Percentiles rank a stretch among this genome's conserved stretches.
Evolutionary conservation across 2,113 vertebrate genomes (phyloP).

Genomic region (Lota lota): DNA sequence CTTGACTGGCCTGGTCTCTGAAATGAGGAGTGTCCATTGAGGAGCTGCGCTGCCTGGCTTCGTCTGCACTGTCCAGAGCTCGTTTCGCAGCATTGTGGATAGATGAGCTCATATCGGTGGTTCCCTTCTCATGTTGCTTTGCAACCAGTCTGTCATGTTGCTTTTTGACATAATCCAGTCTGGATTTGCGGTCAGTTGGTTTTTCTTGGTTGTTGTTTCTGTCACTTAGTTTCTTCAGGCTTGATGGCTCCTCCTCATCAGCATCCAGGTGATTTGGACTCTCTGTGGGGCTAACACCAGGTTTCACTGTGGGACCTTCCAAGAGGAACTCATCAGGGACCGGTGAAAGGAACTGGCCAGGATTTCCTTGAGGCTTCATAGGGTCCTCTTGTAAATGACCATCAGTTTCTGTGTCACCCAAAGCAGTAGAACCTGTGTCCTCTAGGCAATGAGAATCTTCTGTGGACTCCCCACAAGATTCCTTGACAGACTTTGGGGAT

Average conservation of each 20-base stretch:
- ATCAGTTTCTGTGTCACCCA: slow-evolving; percentile 63
- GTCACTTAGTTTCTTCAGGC: slow-evolving; percentile 48
- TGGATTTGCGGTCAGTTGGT: slow-evolving; percentile 72
- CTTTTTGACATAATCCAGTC: slow-evolving; percentile 76
- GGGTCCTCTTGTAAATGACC: slow-evolving; percentile 70
- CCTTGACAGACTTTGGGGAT: slow-evolving; percentile 49
- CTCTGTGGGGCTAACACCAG: slow-evolving; percentile 64
- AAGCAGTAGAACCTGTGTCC: slow-evolving; percentile 71
- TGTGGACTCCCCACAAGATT: slow-evolving; percentile 57
- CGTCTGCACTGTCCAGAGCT: slow-evolving; percentile 69
- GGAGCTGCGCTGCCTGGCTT: slow-evolving; percentile 65
- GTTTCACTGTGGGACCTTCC: slow-evolving; percentile 64
- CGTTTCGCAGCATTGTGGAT: slow-evolving; percentile 76
- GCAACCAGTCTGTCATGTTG: slow-evolving; percentile 69
- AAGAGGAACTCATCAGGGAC: slow-evolving; percentile 61
- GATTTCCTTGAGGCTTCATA: slow-evolving; percentile 68
- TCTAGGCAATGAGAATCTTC: slow-evolving; percentile 74
- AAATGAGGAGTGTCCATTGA: slow-evolving; percentile 67
- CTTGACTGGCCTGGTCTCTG: slow-evolving; percentile 71
- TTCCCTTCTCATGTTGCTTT: slow-evolving; percentile 32
- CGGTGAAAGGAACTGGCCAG: slow-evolving; percentile 69
- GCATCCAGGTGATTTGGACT: slow-evolving; percentile 28
- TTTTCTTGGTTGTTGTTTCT: slow-evolving; percentile 69
- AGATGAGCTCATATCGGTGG: slow-evolving; percentile 36
- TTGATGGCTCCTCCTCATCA: slow-evolving; percentile 43